Evolutionary conservation across 2,888 invertebrate species (phyloP), one percentile per base, ranked within the genome.

Genomic region (Ditula angustiorana): DNA sequence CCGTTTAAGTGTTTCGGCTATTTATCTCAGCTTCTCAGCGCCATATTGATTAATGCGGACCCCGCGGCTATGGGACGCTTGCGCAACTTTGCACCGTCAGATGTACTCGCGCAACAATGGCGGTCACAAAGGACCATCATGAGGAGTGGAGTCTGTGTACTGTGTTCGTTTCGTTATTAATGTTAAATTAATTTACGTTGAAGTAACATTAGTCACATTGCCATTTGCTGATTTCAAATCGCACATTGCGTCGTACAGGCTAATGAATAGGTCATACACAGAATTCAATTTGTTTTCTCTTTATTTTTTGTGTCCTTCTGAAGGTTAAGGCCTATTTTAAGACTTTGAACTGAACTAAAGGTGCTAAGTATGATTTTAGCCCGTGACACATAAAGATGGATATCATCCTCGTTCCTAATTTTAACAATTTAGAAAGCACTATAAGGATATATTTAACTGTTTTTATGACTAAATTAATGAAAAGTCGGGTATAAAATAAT

Each of bases 21-120:
- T 74, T 73, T 71, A 72, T 71, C 60, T 56, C 61, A 56, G 63
- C 53, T 71, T 71, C 60, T 56, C 61, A 56, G 63, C 53, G 65
- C 55, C 68, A 67, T 69, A 70, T 66, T 80, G 75, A 80, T 80
- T 72, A 73, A 80, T 70, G 69, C 33, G 60, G 59, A 67, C 67
- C 76, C 70, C 66, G 61, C 44, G 68, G 74, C 69, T 67, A 65
- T 70, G 61, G 73, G 61, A 63, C 67, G 57, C 53, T 70, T 71
- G 63, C 67, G 66, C 67, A 72, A 72, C 37, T 23, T 21, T 5
- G 44, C 2, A 44, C 26, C 11, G 50, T 30, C 50, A 21, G 47
- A 35, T 16, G 8, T 19, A 7, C 50, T 68, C 66, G 11, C 61
- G 63, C 61, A 62, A 67, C 46, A 60, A 62, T 60, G 23, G 13